These are phyloP conservation scores for Mormyrops boulengeri DNA, from an alignment of 2,797 vertebrate genomes.

Conservation along the genomic window DNA sequence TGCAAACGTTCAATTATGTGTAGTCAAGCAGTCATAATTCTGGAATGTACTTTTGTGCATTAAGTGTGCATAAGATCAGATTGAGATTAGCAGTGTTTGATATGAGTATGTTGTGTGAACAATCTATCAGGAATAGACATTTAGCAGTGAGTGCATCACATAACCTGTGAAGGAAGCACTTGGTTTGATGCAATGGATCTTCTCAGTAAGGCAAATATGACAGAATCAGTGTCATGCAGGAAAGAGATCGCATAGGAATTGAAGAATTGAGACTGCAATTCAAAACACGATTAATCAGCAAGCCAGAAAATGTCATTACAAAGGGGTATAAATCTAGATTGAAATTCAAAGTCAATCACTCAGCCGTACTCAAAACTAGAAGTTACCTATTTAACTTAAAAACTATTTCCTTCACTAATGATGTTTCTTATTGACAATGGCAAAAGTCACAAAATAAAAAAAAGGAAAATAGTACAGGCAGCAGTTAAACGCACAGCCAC, in stretches of 20 bases:
- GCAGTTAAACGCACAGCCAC: neutral
- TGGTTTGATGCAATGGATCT: neutral
- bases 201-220: neutral
- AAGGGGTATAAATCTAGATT: neutral
- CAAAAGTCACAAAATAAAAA: neutral
- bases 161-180: neutral
- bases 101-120: no score
- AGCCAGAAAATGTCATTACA: neutral
- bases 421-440: neutral
- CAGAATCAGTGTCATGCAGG: neutral
- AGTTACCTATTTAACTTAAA: neutral
- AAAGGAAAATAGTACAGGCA: neutral
- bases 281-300: neutral
- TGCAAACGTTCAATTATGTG: no score
- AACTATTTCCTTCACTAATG: neutral
- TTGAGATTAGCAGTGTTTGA: no score
- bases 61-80: no score
- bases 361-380: neutral
- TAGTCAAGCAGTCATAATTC: no score
- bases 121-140: no score
- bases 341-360: neutral
- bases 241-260: neutral
- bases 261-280: neutral
- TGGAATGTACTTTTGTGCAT: no score
- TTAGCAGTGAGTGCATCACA: no score